Percentiles rank a stretch among this genome's conserved stretches.
phyloP scores from a whole-genome alignment of 2,888 invertebrate species.

The Drosophila silvestris region DNA sequence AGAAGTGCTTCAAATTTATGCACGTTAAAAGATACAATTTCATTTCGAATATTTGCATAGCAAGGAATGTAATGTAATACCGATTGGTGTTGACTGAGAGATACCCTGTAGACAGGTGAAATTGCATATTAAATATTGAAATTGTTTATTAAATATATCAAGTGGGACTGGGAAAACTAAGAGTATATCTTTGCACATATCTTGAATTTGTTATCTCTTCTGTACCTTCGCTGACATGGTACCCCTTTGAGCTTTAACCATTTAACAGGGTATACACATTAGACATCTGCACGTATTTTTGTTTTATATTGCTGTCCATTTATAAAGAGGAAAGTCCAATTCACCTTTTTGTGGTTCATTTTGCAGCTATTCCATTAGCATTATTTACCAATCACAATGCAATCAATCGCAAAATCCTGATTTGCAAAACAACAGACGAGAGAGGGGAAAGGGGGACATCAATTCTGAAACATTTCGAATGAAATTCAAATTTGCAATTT shows the following conservation, averaged over 20 bases:
- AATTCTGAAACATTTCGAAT: conserved; percentile 23
- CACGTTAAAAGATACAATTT: conserved; percentile 16
- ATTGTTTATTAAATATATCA: background rate
- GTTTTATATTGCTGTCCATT: background rate
- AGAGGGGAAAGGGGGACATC: background rate
- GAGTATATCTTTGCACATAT: background rate
- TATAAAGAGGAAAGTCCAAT: background rate
- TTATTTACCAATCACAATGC: conserved; percentile 24
- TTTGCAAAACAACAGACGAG: background rate
- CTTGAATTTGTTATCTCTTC: background rate
- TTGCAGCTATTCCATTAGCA: conserved; percentile 26
- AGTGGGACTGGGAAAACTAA: background rate
- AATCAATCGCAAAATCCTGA: conserved; percentile 32
- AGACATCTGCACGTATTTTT: background rate
- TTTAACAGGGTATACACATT: background rate
- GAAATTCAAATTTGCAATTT: conserved; percentile 46
- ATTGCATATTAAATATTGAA: background rate
- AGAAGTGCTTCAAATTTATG: background rate
- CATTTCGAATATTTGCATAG: conserved; percentile 18
- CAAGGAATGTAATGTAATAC: no score
- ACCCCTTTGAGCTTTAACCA: background rate
- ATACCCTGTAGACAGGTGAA: background rate
- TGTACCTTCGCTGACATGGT: background rate
- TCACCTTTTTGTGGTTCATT: conserved; percentile 6
- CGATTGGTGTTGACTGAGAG: background rate